Percentiles rank a stretch among this genome's conserved stretches.
Evolutionary conservation across 1,140 invertebrate genomes (phyloP).

Genomic region (Caligus rogercresseyi): DNA sequence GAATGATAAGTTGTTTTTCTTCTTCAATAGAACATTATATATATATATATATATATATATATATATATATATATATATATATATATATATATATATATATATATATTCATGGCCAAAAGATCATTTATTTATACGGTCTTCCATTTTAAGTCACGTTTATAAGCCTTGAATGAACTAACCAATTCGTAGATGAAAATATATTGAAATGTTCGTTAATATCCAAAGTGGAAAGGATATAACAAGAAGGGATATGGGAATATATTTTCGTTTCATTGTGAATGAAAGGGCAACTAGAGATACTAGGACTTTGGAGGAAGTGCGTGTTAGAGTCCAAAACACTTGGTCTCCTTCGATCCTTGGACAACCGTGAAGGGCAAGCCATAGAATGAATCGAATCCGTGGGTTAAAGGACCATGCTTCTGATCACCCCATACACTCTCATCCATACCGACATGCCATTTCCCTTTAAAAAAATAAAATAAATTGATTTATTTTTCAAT

Average conservation of each 20-base stretch:
- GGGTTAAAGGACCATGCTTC: constrained; percentile 30
- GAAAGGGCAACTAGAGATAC: not conserved
- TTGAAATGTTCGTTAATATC: not conserved
- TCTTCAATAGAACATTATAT: too few relatives aligned
- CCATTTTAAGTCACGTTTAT: too few relatives aligned
- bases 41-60: too few relatives aligned
- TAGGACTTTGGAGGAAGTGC: not conserved
- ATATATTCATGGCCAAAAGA: too few relatives aligned
- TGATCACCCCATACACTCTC: constrained; percentile 25
- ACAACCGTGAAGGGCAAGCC: constrained; percentile 32
- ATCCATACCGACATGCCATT: constrained; percentile 33
- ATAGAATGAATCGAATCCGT: constrained; percentile 35
- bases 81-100: too few relatives aligned
- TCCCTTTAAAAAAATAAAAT: constrained; percentile 21
- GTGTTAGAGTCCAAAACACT: not conserved
- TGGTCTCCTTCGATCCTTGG: constrained; percentile 27
- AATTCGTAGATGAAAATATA: not conserved
- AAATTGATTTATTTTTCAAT: too few relatives aligned
- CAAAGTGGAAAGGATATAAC: not conserved
- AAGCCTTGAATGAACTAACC: not conserved
- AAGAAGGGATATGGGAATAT: not conserved
- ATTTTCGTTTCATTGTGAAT: not conserved
- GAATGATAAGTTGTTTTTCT: too few relatives aligned
- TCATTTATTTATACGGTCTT: too few relatives aligned
- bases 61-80: too few relatives aligned